Percentiles rank a stretch among this genome's conserved stretches.
phyloP scores from a whole-genome alignment of 1,140 invertebrate species.

The Cotesia vestalis region DNA sequence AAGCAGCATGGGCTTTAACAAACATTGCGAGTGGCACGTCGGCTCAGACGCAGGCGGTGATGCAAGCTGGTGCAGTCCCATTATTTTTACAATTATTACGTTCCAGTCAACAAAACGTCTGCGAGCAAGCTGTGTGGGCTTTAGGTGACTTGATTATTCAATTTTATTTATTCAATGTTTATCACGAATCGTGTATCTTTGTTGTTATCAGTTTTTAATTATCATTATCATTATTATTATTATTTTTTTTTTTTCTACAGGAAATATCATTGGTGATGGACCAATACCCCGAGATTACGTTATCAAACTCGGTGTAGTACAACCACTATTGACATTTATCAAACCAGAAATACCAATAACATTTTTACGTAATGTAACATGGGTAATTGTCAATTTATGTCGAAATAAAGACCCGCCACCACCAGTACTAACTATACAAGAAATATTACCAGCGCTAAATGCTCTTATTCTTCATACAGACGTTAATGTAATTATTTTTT shows the following conservation, averaged over 20 bases:
- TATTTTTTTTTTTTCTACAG: conserved; percentile 50
- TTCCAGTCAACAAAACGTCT: conserved; percentile 96
- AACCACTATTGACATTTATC: conserved; percentile 89
- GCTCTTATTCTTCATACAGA: conserved; percentile 95
- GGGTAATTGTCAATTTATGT: conserved; percentile 97
- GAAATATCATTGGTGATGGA: conserved; percentile 93
- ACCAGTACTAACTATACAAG: conserved; percentile 84
- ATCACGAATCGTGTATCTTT: background rate
- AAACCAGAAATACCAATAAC: conserved; percentile 91
- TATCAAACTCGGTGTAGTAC: conserved; percentile 88
- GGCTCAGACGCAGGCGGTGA: conserved; percentile 94
- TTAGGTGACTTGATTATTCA: conserved; percentile 71
- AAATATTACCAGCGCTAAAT: conserved; percentile 94
- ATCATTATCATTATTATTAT: background rate
- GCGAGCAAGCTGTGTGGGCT: conserved; percentile 99
- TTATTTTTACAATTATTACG: conserved; percentile 90
- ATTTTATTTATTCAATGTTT: conserved; percentile 12
- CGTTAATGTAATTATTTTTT: conserved; percentile 82
- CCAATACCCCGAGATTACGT: conserved; percentile 90
- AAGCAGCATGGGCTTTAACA: conserved; percentile 98
- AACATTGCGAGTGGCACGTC: conserved; percentile 99
- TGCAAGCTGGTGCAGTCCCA: conserved; percentile 93
- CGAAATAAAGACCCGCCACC: conserved; percentile 95
- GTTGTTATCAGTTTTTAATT: background rate
- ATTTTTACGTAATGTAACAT: conserved; percentile 96